Conservation (phyloP, 2,888 invertebrate species). For the Idaea straminata region DNA sequence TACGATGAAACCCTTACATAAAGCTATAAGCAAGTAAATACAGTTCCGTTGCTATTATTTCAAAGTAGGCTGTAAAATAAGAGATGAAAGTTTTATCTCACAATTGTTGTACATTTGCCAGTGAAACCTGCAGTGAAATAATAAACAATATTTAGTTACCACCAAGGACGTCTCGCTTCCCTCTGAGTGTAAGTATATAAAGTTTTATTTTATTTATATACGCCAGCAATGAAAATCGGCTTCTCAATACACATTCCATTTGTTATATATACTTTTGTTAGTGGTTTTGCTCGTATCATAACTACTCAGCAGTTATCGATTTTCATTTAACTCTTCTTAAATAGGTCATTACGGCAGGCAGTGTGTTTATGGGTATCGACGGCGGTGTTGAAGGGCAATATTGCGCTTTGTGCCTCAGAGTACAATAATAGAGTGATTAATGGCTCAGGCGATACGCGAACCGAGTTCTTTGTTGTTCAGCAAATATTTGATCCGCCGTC, state of each 20-base stretch:
- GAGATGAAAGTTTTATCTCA: neutral
- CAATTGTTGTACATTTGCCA: neutral
- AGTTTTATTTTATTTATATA: neutral
- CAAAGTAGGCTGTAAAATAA: neutral
- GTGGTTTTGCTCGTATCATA: conserved; percentile 34
- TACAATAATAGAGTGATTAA: conserved; percentile 76
- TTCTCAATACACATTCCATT: conserved; percentile 5
- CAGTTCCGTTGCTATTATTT: conserved; percentile 1
- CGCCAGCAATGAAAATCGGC: neutral
- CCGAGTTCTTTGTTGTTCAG: conserved; percentile 71
- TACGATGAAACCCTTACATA: neutral
- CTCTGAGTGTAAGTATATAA: neutral
- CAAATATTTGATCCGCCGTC: conserved; percentile 71
- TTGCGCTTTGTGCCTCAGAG: conserved; percentile 66
- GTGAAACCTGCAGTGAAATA: neutral
- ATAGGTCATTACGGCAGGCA: conserved; percentile 65
- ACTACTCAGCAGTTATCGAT: conserved; percentile 56
- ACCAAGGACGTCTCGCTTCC: neutral
- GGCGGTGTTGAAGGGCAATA: conserved; percentile 67
- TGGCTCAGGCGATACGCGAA: conserved; percentile 66
- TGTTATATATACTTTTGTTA: conserved; percentile 15
- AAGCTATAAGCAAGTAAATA: neutral
- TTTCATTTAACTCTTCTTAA: conserved; percentile 71
- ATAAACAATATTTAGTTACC: neutral
- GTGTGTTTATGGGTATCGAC: conserved; percentile 65